These are phyloP conservation scores for Coleophora flavipennella DNA, from an alignment of 2,888 invertebrate genomes.

Conservation along the genomic window DNA sequence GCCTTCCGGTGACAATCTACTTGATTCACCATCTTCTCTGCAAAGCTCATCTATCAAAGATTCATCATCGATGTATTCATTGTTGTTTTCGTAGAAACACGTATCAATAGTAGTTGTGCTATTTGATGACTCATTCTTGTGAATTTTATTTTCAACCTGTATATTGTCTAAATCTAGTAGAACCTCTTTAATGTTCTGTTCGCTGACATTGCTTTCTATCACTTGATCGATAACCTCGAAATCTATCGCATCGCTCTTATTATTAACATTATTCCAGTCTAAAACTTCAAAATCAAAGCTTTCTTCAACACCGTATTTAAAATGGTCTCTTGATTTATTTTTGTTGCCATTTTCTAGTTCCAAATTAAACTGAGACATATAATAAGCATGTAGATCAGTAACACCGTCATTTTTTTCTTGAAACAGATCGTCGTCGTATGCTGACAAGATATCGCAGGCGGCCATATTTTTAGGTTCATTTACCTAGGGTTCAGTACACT, in stretches of 20 bases:
- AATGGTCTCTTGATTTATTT: constrained; percentile 41
- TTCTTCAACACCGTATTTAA: constrained; percentile 54
- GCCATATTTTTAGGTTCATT: constrained; percentile 61
- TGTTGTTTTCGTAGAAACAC: constrained; percentile 35
- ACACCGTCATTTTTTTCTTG: constrained; percentile 48
- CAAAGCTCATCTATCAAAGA: constrained; percentile 62
- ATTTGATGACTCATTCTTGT: constrained; percentile 30
- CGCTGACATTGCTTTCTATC: constrained; percentile 50
- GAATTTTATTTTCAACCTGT: constrained; percentile 45
- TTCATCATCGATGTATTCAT: constrained; percentile 63
- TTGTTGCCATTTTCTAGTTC: constrained; percentile 59
- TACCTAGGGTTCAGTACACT: constrained; percentile 22
- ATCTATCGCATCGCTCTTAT: constrained; percentile 29
- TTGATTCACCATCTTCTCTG: constrained; percentile 56
- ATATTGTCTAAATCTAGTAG: constrained; percentile 56
- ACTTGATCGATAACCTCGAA: constrained; percentile 56
- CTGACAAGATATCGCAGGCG: constrained; percentile 49
- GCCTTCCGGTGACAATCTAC: constrained; percentile 43
- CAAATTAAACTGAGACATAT: constrained; percentile 65
- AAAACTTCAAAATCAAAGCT: constrained; percentile 61
- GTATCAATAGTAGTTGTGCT: constrained; percentile 25
- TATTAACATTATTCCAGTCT: constrained; percentile 35
- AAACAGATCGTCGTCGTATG: constrained; percentile 51
- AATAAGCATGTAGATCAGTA: constrained; percentile 62
- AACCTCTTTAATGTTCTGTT: constrained; percentile 63